phyloP scores from a whole-genome alignment of 2,888 invertebrate species.

The Toxonevra muliebris region DNA sequence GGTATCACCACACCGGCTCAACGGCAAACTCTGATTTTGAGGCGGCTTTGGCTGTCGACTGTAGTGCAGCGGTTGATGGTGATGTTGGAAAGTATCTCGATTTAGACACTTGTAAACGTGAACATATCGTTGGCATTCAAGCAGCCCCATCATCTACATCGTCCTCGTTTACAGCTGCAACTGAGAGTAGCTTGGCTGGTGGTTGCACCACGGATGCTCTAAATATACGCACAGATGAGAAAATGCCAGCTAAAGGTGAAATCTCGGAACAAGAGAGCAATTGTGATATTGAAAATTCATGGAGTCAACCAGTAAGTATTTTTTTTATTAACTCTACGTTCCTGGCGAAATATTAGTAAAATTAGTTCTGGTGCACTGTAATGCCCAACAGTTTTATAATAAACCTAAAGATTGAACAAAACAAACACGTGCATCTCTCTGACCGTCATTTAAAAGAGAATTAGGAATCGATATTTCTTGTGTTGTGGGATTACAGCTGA shows the following conservation, averaged over 20 bases:
- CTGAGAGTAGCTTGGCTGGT: slow-evolving; percentile 60
- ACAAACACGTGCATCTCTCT: too few species aligned
- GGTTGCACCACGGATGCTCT: slow-evolving; percentile 64
- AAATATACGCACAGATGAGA: slow-evolving; percentile 85
- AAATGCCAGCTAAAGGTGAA: slow-evolving; percentile 88
- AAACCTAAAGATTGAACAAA: too few species aligned
- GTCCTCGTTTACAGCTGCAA: slow-evolving; percentile 61
- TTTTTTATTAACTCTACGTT: too few species aligned
- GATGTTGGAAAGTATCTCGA: slow-evolving; percentile 62
- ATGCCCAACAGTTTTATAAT: too few species aligned
- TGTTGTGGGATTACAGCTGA: too few species aligned
- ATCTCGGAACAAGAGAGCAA: slow-evolving; percentile 88
- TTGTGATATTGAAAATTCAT: slow-evolving; percentile 79
- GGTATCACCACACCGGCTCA: slow-evolving; percentile 34
- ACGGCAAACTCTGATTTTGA: slow-evolving; percentile 53
- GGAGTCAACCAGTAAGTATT: slow-evolving; percentile 75
- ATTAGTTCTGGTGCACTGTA: too few species aligned
- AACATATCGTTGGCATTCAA: slow-evolving; percentile 32
- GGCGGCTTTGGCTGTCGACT: slow-evolving; percentile 53
- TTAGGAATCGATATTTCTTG: too few species aligned
- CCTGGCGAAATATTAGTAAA: too few species aligned
- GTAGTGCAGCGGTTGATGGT: slow-evolving; percentile 52
- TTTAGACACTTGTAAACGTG: slow-evolving; percentile 62
- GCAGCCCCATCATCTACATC: slow-evolving; percentile 48
- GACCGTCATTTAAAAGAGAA: too few species aligned